Base-by-base conservation (phyloP, 2,888 invertebrate genomes). In the Suillia variegata region DNA sequence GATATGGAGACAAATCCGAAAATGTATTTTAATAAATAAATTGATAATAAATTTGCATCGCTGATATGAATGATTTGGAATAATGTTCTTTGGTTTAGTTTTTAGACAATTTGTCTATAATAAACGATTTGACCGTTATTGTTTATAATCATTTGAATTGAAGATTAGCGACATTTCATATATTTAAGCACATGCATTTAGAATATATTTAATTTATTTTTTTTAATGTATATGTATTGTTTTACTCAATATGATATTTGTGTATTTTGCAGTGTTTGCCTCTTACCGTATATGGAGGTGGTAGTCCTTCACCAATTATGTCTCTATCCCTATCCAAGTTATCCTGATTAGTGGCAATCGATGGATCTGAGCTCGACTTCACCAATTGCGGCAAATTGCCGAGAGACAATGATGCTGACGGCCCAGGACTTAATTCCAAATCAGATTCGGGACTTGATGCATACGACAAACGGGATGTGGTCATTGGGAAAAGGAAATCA, bases 401-500 rank as follows among this genome's bases (percentile, higher is more conserved):
- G 76, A 83, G 83, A 79, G 80, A 86, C 78, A 85, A 84, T 70
- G 85, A 83, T 70, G 86, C 83, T 67, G 87, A 87, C 65, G 88
- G 88, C 72, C 88, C 89, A 64, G 88, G 88, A 79, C 92, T 93
- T 78, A 93, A 89, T 80, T 96, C 96, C 83, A 94, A 86, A 84
- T 97, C 97, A 80, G 94, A 95, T 85, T 97, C 96, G 67, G 96
- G 96, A 80, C 95, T 95, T 79, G 96, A 96, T 68, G 96, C 96
- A 84, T 96, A 96, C 79, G 96, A 96, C 71, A 96, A 86, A 80
- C 96, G 91, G 82, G 94, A 89, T 79, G 93, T 93, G 72, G 94
- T 94, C 96, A 97, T 96, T 80, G 97, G 97, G 87, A 98, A 98
- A 80, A 98, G 90, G 89, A 97, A 96, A 88, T 98, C 97, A 84